These are phyloP conservation scores for Eulemur rufifrons DNA, from an alignment of 2,113 vertebrate species.

Conservation along the genomic window DNA sequence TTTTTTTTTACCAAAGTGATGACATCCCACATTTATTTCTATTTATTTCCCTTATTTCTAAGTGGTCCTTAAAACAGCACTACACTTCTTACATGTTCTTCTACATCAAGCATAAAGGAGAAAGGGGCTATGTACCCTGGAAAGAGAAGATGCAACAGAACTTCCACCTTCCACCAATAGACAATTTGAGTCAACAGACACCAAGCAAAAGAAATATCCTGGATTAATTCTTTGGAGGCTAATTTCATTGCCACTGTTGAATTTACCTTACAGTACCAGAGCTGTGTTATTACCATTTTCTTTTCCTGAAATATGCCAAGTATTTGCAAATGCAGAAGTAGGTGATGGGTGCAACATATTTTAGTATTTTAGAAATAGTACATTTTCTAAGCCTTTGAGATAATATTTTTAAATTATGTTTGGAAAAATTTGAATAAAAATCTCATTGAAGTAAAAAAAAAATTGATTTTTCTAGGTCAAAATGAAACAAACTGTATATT, in stretches of 20 bases:
- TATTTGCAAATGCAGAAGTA: neutral
- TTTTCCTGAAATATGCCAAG: neutral
- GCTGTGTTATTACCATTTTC: neutral
- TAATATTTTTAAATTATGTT: neutral
- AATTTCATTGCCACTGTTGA: neutral
- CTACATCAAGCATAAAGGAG: accelerated
- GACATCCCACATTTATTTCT: neutral
- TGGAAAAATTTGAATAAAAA: neutral
- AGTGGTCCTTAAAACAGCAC: neutral
- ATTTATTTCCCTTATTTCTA: neutral
- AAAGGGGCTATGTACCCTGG: accelerated
- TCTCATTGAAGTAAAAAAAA: neutral
- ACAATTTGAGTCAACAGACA: neutral
- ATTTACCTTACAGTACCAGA: neutral
- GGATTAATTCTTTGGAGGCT: neutral
- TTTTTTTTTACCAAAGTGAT: neutral
- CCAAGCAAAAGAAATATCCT: neutral
- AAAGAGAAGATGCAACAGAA: neutral
- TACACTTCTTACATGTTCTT: neutral
- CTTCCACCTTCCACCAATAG: too few species aligned
- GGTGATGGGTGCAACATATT: neutral
- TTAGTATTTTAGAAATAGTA: neutral
- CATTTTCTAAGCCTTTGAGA: neutral
- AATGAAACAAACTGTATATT: neutral
- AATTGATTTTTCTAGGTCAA: neutral